These are phyloP conservation scores for Nezara viridula DNA, from an alignment of 2,888 invertebrate species.

Conservation along the genomic window DNA sequence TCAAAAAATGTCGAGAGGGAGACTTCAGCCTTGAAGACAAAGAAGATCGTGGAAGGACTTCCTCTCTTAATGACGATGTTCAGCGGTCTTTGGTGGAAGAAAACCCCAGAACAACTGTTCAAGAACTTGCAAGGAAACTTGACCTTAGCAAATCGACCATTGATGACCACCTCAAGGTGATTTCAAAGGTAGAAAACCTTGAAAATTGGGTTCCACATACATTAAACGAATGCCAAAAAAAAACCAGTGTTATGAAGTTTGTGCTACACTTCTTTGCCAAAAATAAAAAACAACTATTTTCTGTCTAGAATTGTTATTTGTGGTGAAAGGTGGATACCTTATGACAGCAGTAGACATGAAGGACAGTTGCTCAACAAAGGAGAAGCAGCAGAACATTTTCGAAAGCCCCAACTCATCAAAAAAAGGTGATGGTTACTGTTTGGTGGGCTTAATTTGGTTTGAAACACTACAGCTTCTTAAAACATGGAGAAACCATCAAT, in stretches of 20 bases:
- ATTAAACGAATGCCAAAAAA: too few relatives aligned
- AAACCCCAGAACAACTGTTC: background rate
- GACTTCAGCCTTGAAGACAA: too few relatives aligned
- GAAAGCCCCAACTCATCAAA: constrained; percentile 32
- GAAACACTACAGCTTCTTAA: background rate
- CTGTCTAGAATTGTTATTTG: too few relatives aligned
- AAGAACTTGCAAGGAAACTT: background rate
- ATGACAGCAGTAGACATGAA: background rate
- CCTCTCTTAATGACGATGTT: too few relatives aligned
- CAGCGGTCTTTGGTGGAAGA: too few relatives aligned
- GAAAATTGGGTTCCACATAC: too few relatives aligned
- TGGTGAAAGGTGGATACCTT: too few relatives aligned
- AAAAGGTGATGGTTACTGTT: constrained; percentile 10
- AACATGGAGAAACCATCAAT: background rate
- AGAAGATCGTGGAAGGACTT: too few relatives aligned
- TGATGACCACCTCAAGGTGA: background rate
- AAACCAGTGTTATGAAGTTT: too few relatives aligned
- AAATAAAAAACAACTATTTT: too few relatives aligned
- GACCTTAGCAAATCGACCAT: background rate
- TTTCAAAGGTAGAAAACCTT: background rate
- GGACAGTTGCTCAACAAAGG: constrained; percentile 1
- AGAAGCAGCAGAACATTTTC: constrained; percentile 44
- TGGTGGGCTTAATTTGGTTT: constrained; percentile 23
- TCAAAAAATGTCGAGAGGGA: too few relatives aligned
- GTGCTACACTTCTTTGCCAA: too few relatives aligned